Evolutionary conservation across 1,140 invertebrate species (phyloP).

Genomic region (Lasioglossum albipes): DNA sequence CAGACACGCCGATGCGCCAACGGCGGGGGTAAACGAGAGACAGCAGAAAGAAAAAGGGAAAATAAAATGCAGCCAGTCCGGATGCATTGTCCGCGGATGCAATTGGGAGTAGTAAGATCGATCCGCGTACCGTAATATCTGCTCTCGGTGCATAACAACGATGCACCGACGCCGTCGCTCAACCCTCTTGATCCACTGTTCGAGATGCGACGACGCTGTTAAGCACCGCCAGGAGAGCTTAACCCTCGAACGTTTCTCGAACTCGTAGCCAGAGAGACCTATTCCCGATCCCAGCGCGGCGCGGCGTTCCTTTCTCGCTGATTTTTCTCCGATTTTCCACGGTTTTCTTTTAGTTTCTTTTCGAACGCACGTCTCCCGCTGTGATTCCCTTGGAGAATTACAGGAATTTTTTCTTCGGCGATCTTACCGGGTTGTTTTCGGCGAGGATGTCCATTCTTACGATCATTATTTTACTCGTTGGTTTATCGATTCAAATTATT

Average conservation of each 20-base stretch:
- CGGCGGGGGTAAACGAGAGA: too few relatives aligned
- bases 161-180: background rate
- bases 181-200: background rate
- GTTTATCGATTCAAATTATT: too few relatives aligned
- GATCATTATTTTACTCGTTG: too few relatives aligned
- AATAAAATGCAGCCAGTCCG: background rate
- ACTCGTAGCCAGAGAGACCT: background rate
- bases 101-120: conserved; percentile 36
- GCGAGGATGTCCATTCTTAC: too few relatives aligned
- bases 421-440: too few relatives aligned
- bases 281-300: background rate
- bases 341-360: too few relatives aligned
- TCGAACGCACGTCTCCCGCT: too few relatives aligned
- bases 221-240: background rate
- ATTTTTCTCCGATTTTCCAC: too few relatives aligned
- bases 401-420: too few relatives aligned
- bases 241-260: background rate
- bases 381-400: too few relatives aligned
- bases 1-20: background rate
- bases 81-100: conserved; percentile 25
- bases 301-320: too few relatives aligned
- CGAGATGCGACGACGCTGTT: background rate
- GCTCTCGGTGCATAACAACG: background rate
- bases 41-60: too few relatives aligned
- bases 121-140: conserved; percentile 14